phyloP scores from a whole-genome alignment of 2,888 invertebrate species.

The Drosophila greeni region DNA sequence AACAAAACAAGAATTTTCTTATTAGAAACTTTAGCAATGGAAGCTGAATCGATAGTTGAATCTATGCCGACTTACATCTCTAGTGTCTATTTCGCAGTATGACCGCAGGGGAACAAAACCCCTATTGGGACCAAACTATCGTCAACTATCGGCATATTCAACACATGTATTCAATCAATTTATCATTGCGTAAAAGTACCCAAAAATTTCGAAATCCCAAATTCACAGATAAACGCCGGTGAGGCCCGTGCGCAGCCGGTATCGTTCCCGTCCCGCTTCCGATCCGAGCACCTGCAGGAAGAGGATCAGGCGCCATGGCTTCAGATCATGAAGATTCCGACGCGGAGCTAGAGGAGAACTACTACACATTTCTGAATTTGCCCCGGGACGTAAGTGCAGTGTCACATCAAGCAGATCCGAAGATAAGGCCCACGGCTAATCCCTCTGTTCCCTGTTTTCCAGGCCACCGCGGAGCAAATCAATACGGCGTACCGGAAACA shows the following conservation, averaged over 20 bases:
- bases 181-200: conserved; percentile 68
- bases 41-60: neutral
- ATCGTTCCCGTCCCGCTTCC: conserved; percentile 12
- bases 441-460: conserved; percentile 23
- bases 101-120: conserved; percentile 30
- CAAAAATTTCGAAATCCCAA: conserved; percentile 63
- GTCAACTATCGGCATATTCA: conserved; percentile 50
- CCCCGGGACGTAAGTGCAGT: conserved; percentile 85
- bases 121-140: conserved; percentile 20
- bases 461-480: conserved; percentile 96
- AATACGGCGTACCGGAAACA: conserved; percentile 94
- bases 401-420: neutral
- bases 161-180: conserved; percentile 58
- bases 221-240: conserved; percentile 56
- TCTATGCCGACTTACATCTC: neutral
- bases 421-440: neutral
- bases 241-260: conserved; percentile 38
- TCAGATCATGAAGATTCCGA: conserved; percentile 83
- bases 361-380: conserved; percentile 92
- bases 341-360: conserved; percentile 86
- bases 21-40: neutral
- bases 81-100: conserved; percentile 6
- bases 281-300: conserved; percentile 8
- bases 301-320: conserved; percentile 55
- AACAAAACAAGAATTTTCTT: neutral